phyloP scores from a whole-genome alignment of 2,888 invertebrate genomes.

The Ptilodon capucinus region DNA sequence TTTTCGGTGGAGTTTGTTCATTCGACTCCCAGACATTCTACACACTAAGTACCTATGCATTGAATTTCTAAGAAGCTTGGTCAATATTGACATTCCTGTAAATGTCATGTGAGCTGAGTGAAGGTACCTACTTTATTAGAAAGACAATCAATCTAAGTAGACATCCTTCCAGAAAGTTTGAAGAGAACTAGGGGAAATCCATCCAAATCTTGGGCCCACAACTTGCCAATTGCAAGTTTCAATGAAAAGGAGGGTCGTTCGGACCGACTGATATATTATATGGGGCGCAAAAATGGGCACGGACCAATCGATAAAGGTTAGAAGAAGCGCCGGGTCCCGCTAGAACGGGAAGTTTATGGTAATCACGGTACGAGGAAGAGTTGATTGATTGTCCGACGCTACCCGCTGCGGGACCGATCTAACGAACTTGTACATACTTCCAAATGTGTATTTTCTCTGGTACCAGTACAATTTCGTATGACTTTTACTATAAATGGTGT shows the following conservation, averaged over 20 bases:
- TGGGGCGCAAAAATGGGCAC: conserved; percentile 69
- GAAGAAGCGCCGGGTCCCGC: conserved; percentile 71
- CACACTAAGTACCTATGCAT: too few relatives aligned
- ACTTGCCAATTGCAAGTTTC: conserved; percentile 73
- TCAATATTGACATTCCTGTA: too few relatives aligned
- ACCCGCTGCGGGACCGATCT: conserved; percentile 43
- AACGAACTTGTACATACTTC: conserved; percentile 28
- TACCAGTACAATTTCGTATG: conserved; percentile 30
- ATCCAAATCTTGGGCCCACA: conserved; percentile 57
- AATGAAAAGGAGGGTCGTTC: conserved; percentile 69
- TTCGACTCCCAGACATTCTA: too few relatives aligned
- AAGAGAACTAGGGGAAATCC: conserved; percentile 55
- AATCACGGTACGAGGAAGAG: conserved; percentile 71
- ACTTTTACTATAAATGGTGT: too few relatives aligned
- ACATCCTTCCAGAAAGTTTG: conserved; percentile 33
- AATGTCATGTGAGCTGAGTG: too few relatives aligned
- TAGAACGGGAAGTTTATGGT: conserved; percentile 81
- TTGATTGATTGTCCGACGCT: conserved; percentile 77
- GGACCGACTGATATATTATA: conserved; percentile 60
- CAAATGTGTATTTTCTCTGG: conserved; percentile 36
- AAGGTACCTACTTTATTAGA: too few relatives aligned
- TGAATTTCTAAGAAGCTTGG: too few relatives aligned
- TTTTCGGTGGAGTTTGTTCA: too few relatives aligned
- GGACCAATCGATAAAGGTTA: conserved; percentile 76
- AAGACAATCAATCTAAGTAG: too few relatives aligned